Evolutionary conservation across 2,113 vertebrate genomes (phyloP), one percentile per base, ranked within the genome.

Genomic region (Austrofundulus limnaeus): DNA sequence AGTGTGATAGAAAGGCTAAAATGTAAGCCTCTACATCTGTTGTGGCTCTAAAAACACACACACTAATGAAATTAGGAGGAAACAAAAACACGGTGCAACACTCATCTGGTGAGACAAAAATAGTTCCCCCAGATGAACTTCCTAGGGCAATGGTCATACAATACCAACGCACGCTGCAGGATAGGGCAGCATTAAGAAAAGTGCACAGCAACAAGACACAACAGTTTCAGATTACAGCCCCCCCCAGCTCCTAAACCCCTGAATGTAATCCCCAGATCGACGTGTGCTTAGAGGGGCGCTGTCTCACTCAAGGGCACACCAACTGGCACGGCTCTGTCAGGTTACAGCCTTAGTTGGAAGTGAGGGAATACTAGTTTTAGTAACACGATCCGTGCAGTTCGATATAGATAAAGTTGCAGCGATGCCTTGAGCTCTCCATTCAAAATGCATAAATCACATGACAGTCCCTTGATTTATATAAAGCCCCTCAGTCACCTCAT

Each of bases 201-300:
- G 83, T 84, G 83, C 85, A 80, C 85, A 52, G 90, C 85, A 90
- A 89, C 86, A 88, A 87, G 90, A 88, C 87, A 88, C 79, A 90
- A 90, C 89, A 88, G 90, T 88, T 86, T 92, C 87, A 72, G 71
- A 87, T 92, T 89, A 89, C 90, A 52, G 77, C 76, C 81, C 84
- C 87, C 72, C 85, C 82, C 79, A 5, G 75, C 68, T 80, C 66
- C 67, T 82, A 88, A 91, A 89, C 74, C 85, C 84, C 72, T 81
- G 60, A 78, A 68, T 78, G 80, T 91, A 92, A 91, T 91, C 90
- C 88, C 66, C 73, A 88, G 81, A 84, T 90, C 82, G 75, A 74
- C 77, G 76, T 86, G 83, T 80, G 84, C 83, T 92, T 83, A 81
- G 75, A 66, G 53, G 82, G 75, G 72, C 77, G 82, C 87, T 88